Percentiles rank a stretch among this genome's conserved stretches.
phyloP scores from a whole-genome alignment of 2,113 vertebrate species.

The Bungarus multicinctus region DNA sequence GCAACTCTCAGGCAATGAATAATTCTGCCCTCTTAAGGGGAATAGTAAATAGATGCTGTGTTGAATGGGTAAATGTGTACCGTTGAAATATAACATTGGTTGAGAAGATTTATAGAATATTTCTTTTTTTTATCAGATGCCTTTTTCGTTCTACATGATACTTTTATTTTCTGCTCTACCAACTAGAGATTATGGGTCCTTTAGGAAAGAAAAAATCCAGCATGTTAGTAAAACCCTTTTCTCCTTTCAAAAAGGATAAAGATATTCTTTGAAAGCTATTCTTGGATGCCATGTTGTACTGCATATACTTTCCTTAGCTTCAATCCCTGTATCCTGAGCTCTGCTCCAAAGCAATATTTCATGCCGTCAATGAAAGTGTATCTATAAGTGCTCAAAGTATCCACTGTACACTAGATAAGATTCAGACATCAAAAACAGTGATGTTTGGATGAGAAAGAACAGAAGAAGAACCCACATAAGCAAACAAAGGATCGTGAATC shows the following conservation, averaged over 20 bases:
- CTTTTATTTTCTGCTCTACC: neutral
- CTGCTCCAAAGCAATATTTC: constrained; percentile 23
- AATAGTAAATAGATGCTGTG: constrained; percentile 17
- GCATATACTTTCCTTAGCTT: constrained; percentile 17
- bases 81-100: constrained; percentile 23
- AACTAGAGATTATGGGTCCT: neutral
- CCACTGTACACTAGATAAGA: constrained; percentile 33
- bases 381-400: constrained; percentile 31
- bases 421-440: neutral
- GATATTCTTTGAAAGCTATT: constrained; percentile 7
- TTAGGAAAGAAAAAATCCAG: constrained; percentile 11
- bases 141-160: constrained; percentile 9
- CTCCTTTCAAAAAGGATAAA: constrained; percentile 27
- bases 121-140: neutral
- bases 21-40: constrained; percentile 12
- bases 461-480: neutral
- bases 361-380: constrained; percentile 41
- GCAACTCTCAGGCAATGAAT: constrained; percentile 1
- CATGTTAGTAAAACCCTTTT: neutral
- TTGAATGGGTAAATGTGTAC: constrained; percentile 12
- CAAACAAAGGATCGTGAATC: constrained; percentile 1
- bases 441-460: neutral
- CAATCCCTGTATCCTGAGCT: neutral
- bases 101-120: constrained; percentile 2
- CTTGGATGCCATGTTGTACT: neutral